Percentiles rank a stretch among this genome's conserved stretches.
phyloP scores from a whole-genome alignment of 2,888 invertebrate genomes.

The Sinelater perroti region DNA sequence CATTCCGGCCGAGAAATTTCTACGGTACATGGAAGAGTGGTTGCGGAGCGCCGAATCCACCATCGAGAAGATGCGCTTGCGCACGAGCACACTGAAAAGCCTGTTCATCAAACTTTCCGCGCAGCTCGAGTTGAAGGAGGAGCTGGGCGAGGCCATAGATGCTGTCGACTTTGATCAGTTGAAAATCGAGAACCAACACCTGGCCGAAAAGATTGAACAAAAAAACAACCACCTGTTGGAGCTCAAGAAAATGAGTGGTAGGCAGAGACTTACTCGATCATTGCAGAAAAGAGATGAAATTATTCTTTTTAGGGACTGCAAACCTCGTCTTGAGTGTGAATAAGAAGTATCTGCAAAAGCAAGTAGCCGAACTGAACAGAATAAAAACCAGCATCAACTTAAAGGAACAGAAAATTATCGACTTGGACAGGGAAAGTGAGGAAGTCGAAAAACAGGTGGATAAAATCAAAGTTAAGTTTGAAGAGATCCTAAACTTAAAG shows the following conservation, averaged over 20 bases:
- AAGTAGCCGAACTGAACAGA: conserved; percentile 60
- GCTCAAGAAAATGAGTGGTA: conserved; percentile 67
- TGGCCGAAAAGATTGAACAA: conserved; percentile 63
- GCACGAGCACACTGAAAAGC: conserved; percentile 66
- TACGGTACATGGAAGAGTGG: conserved; percentile 69
- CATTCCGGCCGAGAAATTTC: conserved; percentile 69
- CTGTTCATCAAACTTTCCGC: conserved; percentile 65
- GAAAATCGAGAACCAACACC: conserved; percentile 68
- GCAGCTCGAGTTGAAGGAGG: conserved; percentile 65
- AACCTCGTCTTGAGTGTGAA: conserved; percentile 66
- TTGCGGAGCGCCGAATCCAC: conserved; percentile 64
- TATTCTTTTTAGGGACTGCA: conserved; percentile 58
- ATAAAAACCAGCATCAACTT: conserved; percentile 60
- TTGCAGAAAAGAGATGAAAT: too few species aligned
- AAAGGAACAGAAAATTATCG: conserved; percentile 59
- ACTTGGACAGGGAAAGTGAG: conserved; percentile 60
- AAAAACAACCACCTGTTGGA: conserved; percentile 65
- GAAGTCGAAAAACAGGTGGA: conserved; percentile 60
- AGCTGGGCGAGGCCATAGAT: conserved; percentile 67
- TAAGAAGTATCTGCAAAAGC: conserved; percentile 66
- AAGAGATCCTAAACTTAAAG: conserved; percentile 59
- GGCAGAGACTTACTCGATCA: background rate
- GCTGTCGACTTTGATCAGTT: conserved; percentile 72
- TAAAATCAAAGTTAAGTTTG: conserved; percentile 56
- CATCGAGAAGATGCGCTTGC: conserved; percentile 67